Evolutionary conservation across 2,797 vertebrate species (phyloP).

Genomic region (Uromys caudimaculatus): DNA sequence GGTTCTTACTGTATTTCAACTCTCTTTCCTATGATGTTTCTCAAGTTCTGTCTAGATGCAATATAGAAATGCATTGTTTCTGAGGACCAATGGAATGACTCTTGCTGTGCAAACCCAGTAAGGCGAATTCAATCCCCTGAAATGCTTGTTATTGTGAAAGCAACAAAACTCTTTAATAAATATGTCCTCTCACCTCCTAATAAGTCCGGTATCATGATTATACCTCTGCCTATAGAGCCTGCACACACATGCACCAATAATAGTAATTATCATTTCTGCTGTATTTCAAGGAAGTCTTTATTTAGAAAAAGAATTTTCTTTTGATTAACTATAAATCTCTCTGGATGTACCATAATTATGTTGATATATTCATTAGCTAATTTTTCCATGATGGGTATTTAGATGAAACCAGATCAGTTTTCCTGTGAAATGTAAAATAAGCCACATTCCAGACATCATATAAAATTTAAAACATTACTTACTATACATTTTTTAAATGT

Average conservation of each 20-base stretch:
- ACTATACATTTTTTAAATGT: background rate
- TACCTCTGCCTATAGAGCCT: background rate
- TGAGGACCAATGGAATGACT: background rate
- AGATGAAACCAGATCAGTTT: background rate
- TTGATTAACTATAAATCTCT: background rate
- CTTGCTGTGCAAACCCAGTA: background rate
- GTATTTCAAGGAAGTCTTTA: background rate
- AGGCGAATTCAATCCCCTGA: background rate
- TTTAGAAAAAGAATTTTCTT: background rate
- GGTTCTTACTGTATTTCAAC: background rate
- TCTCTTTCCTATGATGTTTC: background rate
- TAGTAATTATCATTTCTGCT: background rate
- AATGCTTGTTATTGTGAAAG: background rate
- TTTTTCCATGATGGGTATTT: background rate
- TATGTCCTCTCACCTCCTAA: too few species aligned
- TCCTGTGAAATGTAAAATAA: background rate
- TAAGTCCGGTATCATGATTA: background rate
- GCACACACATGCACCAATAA: background rate
- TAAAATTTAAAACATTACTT: background rate
- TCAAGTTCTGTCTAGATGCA: background rate
- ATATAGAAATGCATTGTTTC: background rate
- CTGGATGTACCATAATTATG: background rate
- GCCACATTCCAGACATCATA: background rate
- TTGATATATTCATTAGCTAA: background rate
- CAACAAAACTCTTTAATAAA: background rate